Base-by-base conservation (phyloP, 2,797 vertebrate genomes). In the Karalla daura region DNA sequence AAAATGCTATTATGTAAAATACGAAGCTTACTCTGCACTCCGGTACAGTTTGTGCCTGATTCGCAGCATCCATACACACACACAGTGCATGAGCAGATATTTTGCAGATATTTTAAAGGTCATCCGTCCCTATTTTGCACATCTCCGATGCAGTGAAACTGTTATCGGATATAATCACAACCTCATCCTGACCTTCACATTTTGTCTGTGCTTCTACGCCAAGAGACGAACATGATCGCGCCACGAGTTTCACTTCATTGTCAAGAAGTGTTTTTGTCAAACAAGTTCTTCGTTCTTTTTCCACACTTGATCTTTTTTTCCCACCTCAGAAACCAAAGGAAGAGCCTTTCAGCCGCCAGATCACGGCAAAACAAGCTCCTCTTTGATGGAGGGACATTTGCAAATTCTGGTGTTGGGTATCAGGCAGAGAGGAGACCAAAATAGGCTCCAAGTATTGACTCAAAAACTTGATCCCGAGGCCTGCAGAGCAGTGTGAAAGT, bases 1-100 rank as follows among this genome's bases (percentile, higher is more conserved):
- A 68, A 77, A 80, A 85, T 61, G 62, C 71, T 80, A 66, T 88
- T 86, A 85, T 80, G 67, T 86, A 88, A 85, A 83, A 70, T 43
- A 37, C 51, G 53, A 68, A 61, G 76, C 78, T 76, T 63, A 59
- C 70, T 54, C 54, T 50, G 67, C 66, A 59, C 61, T 56, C 63
- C 49, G 74, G 56, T 52, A 74, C 81, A 81, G 69, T 68, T 40
- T 74, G 67, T 80, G 63, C 76, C 70, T 44, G 27, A 39, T 63
- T 55, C 35, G 6, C 55, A 46, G 17, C 51, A 37, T 8, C 40
- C 39, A 30, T 50, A 46, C 62, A 53, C 20, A 35, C 23, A 23
- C 41, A 59, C 33, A 18, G 32, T 30, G 44, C 41, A n/a, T 15
- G 18, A 63, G 43, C n/a, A 5, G 25, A 63, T 32, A 59, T 59